Base-by-base conservation (phyloP, 2,113 vertebrate species). In the Struthidea cinerea region DNA sequence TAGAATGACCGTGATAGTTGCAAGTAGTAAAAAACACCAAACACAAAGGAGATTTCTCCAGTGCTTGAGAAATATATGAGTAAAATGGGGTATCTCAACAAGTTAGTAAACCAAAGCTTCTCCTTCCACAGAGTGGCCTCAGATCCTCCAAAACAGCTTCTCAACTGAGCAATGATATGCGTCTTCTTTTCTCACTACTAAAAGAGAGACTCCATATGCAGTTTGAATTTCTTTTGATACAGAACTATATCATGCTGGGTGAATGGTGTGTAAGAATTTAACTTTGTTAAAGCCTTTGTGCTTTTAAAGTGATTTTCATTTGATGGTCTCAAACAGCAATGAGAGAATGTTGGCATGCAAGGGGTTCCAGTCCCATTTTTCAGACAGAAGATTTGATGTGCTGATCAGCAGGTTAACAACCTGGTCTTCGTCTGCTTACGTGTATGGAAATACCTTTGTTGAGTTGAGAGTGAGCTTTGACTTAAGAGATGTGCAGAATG, bases 361-460 rank as follows among this genome's bases (percentile, higher is more conserved):
- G 52, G 52, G 12, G 32, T 71, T 82, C 67, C 30, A 60, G 30
- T 53, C 69, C 35, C 49, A 7, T 59, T 87, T 90, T 78, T 79
- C 33, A 37, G 33, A n/a, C 71, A 49, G 27, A 82, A 61, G 49
- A 47, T 55, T 39, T 55, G 30, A 41, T 52, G 47, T 65, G 30
- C 23, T 55, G 13, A 82, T 85, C 42, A 63, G 60, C n/a, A 46
- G 42, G 30, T 55, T 90, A 78, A 55, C 26, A 68, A 17, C 26
- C 32, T 59, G 37, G 27, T 63, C 33, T 37, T 79, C 6, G 0
- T 68, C 46, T 81, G 12, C 42, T 57, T 57, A 15, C 0, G 0
- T 59, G 4, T 63, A 5, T n/a, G 33, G 61, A 52, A 69, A 41
- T 71, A 21, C 7, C 32, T 63, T 37, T 56, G 35, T 59, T 55